Conservation (phyloP, 2,113 vertebrate genomes). For the Thamnophis sirtalis region DNA sequence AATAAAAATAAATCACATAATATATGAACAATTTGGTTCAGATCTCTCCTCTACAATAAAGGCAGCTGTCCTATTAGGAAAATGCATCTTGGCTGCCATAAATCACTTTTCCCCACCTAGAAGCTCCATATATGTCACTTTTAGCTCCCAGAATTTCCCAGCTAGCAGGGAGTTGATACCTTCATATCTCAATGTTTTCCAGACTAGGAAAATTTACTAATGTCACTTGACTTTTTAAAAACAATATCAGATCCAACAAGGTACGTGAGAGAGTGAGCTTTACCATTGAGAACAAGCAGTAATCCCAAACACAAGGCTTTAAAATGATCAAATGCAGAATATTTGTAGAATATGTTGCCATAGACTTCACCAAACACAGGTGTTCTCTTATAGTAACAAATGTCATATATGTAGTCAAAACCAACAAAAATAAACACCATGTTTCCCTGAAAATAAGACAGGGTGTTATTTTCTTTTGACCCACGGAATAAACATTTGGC, state of each 20-base stretch:
- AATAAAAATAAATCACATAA: not conserved
- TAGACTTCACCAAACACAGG: not conserved
- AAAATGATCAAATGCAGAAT: not conserved
- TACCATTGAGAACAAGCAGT: not conserved
- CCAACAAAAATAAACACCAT: not conserved
- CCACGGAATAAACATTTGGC: too few species aligned
- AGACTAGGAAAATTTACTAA: not conserved
- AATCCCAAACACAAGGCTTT: not conserved
- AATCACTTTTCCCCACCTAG: not conserved
- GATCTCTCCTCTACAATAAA: not conserved
- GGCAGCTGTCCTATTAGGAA: not conserved
- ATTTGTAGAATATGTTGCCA: not conserved
- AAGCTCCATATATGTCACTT: not conserved
- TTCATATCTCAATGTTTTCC: not conserved
- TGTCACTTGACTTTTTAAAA: not conserved
- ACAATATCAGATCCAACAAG: not conserved
- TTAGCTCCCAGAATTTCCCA: not conserved
- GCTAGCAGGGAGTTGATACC: not conserved
- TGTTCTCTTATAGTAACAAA: not conserved
- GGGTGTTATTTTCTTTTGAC: too few species aligned
- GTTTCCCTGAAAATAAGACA: too few species aligned
- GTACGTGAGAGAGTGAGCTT: not conserved
- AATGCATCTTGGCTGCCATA: not conserved
- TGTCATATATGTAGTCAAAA: not conserved
- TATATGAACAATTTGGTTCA: not conserved